A percentile compares a stretch with the other conserved stretches of the same genome.
Evolutionary conservation across 2,888 invertebrate genomes (phyloP).

Genomic region (Gastrophysa polygoni): DNA sequence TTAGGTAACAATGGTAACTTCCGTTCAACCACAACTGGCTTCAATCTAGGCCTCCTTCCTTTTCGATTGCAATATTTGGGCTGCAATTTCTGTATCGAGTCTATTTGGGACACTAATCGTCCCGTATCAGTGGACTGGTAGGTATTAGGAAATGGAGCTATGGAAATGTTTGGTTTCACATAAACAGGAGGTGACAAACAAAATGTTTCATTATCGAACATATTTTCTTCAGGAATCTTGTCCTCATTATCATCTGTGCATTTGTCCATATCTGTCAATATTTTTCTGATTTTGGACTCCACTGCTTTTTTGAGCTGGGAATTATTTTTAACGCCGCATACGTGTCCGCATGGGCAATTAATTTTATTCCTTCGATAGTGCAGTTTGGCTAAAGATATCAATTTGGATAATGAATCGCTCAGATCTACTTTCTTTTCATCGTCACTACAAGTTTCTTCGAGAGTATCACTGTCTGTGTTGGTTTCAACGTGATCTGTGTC

Average conservation of each 20-base stretch:
- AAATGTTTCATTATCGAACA: conserved; percentile 27
- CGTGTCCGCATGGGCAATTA: conserved; percentile 65
- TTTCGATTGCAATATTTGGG: conserved; percentile 56
- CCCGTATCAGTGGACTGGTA: conserved; percentile 2
- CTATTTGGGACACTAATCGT: conserved; percentile 37
- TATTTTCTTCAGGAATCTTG: conserved; percentile 26
- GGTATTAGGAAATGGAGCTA: conserved; percentile 22
- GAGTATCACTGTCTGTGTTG: conserved; percentile 35
- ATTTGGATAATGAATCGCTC: conserved; percentile 60
- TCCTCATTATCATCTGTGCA: conserved; percentile 31
- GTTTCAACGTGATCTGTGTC: conserved; percentile 48
- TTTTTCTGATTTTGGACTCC: conserved; percentile 36
- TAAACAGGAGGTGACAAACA: conserved; percentile 25
- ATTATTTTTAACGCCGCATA: conserved; percentile 54
- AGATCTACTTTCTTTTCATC: conserved; percentile 33
- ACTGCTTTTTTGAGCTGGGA: conserved; percentile 37
- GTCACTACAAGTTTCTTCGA: neutral
- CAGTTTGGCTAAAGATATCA: conserved; percentile 63
- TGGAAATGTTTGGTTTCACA: conserved; percentile 30
- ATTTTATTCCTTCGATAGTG: conserved; percentile 55
- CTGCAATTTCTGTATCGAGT: conserved; percentile 52
- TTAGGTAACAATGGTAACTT: conserved; percentile 72
- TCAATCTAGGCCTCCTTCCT: conserved; percentile 57
- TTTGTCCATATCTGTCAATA: conserved; percentile 33
- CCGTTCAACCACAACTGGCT: conserved; percentile 77